Conservation (phyloP, 2,888 invertebrate species). For the Lasioglossum pauxillum region DNA sequence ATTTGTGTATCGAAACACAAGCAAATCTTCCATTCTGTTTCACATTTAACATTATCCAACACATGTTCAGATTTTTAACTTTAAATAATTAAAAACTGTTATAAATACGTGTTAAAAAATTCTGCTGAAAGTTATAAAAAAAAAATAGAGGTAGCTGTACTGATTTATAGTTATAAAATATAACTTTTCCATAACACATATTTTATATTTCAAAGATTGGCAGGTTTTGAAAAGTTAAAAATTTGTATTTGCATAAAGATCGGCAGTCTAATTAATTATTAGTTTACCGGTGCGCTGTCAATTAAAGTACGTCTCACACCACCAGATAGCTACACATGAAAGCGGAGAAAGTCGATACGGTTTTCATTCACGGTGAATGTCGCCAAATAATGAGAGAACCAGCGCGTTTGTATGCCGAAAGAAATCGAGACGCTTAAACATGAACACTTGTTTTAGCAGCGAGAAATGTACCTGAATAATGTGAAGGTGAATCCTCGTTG, state of each 20-base stretch:
- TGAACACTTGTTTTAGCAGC: not conserved
- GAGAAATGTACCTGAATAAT: not conserved
- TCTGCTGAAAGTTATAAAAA: no score
- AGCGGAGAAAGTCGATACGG: slow-evolving; percentile 1
- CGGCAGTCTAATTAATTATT: not conserved
- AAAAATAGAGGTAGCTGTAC: no score
- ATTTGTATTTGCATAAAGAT: not conserved
- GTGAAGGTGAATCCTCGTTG: not conserved
- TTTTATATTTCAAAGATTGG: not conserved
- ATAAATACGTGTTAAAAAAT: not conserved
- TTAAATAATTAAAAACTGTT: not conserved
- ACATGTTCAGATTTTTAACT: not conserved
- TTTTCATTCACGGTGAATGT: not conserved
- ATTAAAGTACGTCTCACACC: not conserved
- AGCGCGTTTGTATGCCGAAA: not conserved
- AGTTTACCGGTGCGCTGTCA: not conserved
- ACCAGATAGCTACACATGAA: not conserved
- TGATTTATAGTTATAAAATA: no score
- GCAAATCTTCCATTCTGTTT: not conserved
- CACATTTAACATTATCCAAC: not conserved
- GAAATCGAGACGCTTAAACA: not conserved
- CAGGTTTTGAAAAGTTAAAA: not conserved
- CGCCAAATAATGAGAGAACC: not conserved
- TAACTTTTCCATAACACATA: not conserved
- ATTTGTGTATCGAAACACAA: not conserved